Base-by-base conservation (phyloP, 2,888 invertebrate species). In the Cantharis nigra region DNA sequence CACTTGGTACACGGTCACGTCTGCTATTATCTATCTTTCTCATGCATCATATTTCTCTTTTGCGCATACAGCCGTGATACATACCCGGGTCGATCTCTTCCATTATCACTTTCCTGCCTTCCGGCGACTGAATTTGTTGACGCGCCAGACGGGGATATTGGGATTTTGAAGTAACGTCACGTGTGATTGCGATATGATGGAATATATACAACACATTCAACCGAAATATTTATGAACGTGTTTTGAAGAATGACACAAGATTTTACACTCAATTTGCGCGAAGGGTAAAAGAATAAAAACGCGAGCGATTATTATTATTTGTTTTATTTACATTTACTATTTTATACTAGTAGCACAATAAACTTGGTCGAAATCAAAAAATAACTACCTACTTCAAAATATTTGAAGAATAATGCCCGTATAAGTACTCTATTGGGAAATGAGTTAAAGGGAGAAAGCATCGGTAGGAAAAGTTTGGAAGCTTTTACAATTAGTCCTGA, bases 141-240 rank as follows among this genome's bases (percentile, higher is more conserved):
- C 82, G 80, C 81, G 80, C 81, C 80, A 82, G 80, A 78, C 75
- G 75, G 80, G 80, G 81, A 79, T 82, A 80, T 81, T 82, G 80
- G 81, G 80, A 81, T 80, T 81, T 81, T 79, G 81, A 78, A 82
- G 80, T 77, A 80, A 79, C 81, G 80, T 81, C 82, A 83, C 82
- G 82, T 82, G 81, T 80, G 82, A 81, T 81, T 81, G 81, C 79
- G 81, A 82, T 82, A 81, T 82, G 81, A 81, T 80, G 80, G 79
- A 79, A 80, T 78, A 81, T 77, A 80, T 80, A 81, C 80, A 80
- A 78, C 79, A 80, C 80, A 75, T 77, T 77, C 74, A 74, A 26
- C 71, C 74, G 77, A 77, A 77, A 77, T 77, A 77, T 77, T 77
- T 74, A 77, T 74, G 63, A 71, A 69, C 71, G 71, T 71, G 63